Evolutionary conservation across 2,797 vertebrate species (phyloP), one percentile per base, ranked within the genome.

Genomic region (Tangara arthus): DNA sequence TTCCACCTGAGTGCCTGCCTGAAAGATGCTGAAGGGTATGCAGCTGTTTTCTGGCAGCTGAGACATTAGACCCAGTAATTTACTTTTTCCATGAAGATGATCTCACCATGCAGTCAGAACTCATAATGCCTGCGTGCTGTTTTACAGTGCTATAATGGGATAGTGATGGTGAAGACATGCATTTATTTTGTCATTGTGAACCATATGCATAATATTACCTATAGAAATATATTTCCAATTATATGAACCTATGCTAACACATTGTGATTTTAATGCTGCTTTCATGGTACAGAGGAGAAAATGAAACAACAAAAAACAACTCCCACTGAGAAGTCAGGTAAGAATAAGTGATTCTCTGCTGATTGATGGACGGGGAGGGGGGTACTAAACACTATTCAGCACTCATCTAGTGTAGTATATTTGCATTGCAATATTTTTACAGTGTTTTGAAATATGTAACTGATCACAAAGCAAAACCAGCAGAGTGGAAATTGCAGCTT

Each of bases 241-340:
- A 57, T 34, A 57, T 60, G 9, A 42, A 39, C 28, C 24, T 73
- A 63, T 94, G 55, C 12, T 94, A 59, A 94, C 21, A 41, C 37
- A 46, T 64, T 75, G 32, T 66, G 71, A 68, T 71, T 69, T 34
- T 92, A 69, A 94, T 89, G 47, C 18, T 70, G 50, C 66, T 97
- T 94, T 94, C 66, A 56, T 22, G 4, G 92, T 82, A 82, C 94
- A 97, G 97, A 97, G 55, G 96, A 97, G 85, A 98, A 97, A 95
- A 86, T 80, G 61, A 97, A 97, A 91, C 95, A 96, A 30, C 56
- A 94, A 72, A 97, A 97, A 95, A 44, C 85, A 82, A 49, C 64
- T 81, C 88, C 68, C 22, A 50, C 28, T 68, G 94, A 96, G 94
- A 98, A 97, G 89, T 49, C 94, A 97, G 97, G 97, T 97, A 97